phyloP scores from a whole-genome alignment of 2,888 invertebrate genomes.

The Anthophora plumipes region DNA sequence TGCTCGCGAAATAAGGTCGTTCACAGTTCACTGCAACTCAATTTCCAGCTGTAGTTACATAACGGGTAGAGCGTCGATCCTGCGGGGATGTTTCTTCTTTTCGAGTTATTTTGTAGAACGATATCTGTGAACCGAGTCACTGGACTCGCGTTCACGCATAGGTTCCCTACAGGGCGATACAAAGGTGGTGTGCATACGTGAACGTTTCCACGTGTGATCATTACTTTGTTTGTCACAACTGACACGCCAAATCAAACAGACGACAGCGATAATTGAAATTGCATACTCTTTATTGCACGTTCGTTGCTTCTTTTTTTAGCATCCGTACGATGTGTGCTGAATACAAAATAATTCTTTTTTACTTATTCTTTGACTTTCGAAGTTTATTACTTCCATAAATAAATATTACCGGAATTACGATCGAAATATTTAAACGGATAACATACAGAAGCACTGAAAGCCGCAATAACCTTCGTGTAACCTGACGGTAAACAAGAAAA shows the following conservation, averaged over 20 bases:
- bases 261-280: constrained; percentile 30
- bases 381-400: background rate
- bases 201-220: constrained; percentile 33
- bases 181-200: constrained; percentile 29
- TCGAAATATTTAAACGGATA: background rate
- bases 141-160: constrained; percentile 20
- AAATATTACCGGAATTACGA: background rate
- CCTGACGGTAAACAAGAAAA: background rate
- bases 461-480: too few relatives aligned
- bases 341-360: background rate
- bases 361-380: background rate
- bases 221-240: constrained; percentile 26
- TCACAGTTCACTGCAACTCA: constrained; percentile 77
- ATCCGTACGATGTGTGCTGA: too few relatives aligned
- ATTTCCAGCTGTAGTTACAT: constrained; percentile 75
- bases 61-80: constrained; percentile 64
- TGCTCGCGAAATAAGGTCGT: constrained; percentile 74
- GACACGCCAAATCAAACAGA: constrained; percentile 41
- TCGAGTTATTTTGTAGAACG: constrained; percentile 56
- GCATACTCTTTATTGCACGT: constrained; percentile 13
- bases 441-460: background rate
- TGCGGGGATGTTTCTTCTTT: constrained; percentile 60
- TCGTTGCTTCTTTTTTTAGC: constrained; percentile 8
- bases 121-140: constrained; percentile 30
- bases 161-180: background rate